These are phyloP conservation scores for Trichogramma evanescens DNA, from an alignment of 2,888 invertebrate species.

Conservation along the genomic window DNA sequence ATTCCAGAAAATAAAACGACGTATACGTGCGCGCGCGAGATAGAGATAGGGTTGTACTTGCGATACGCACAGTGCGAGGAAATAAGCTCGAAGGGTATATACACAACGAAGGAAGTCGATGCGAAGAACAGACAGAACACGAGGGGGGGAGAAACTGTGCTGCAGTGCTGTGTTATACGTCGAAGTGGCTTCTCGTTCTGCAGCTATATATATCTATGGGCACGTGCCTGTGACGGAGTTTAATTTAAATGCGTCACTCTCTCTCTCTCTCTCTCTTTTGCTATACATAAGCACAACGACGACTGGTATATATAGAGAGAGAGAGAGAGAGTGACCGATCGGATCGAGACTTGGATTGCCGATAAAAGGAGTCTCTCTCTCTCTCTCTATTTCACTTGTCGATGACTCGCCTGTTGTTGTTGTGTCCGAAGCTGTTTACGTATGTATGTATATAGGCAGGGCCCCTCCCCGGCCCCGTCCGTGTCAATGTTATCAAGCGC, in stretches of 20 bases:
- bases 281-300: background rate
- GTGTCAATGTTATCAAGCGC: slow-evolving; percentile 23
- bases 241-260: slow-evolving; percentile 22
- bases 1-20: no score
- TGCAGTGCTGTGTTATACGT: no score
- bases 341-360: slow-evolving; percentile 13
- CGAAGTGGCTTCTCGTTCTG: no score
- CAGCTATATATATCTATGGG: background rate
- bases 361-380: slow-evolving; percentile 19
- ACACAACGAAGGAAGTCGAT: no score
- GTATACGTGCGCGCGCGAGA: no score
- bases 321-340: slow-evolving; percentile 17
- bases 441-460: slow-evolving; percentile 7
- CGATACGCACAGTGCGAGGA: no score
- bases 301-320: background rate
- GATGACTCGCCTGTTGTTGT: background rate
- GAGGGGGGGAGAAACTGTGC: no score
- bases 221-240: slow-evolving; percentile 24
- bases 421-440: slow-evolving; percentile 16
- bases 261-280: slow-evolving; percentile 1
- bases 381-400: slow-evolving; percentile 5
- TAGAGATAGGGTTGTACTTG: no score
- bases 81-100: no score
- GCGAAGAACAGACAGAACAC: no score
- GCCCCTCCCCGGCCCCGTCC: background rate